Conservation (phyloP, 2,113 vertebrate genomes). For the Cavia porcellus region DNA sequence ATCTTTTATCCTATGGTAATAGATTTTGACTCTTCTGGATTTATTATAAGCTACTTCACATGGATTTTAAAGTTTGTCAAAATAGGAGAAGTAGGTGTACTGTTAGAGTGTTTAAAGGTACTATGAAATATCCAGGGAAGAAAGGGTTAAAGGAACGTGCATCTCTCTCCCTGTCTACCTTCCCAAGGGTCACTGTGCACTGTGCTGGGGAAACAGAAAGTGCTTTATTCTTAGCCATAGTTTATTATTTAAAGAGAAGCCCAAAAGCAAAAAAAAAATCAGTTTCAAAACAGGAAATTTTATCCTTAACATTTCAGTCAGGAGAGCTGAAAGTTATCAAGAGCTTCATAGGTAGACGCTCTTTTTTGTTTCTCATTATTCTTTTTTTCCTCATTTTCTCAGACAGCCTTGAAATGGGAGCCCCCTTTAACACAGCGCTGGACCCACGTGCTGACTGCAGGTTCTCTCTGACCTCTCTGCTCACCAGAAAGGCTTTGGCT, state of each 20-base stretch:
- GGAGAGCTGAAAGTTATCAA: not conserved
- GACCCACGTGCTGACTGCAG: no score
- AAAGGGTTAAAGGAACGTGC: not conserved
- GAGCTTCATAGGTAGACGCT: not conserved
- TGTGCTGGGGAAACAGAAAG: not conserved
- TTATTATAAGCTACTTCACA: slow-evolving; percentile 17
- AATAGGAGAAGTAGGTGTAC: not conserved
- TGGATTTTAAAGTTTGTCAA: not conserved
- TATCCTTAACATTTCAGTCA: not conserved
- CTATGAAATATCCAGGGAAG: not conserved
- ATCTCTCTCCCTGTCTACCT: not conserved
- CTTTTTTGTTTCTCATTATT: not conserved
- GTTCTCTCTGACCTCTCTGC: not conserved
- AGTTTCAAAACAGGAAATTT: slow-evolving; percentile 40
- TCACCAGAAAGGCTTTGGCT: not conserved
- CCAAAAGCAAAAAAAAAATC: not conserved
- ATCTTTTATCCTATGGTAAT: not conserved
- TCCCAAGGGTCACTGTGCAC: not conserved
- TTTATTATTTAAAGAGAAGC: slow-evolving; percentile 4
- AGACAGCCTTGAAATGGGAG: not conserved
- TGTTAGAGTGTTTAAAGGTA: not conserved
- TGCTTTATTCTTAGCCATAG: not conserved
- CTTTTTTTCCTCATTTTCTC: not conserved
- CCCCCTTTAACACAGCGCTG: not conserved
- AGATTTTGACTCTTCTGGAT: slow-evolving; percentile 21